Evolutionary conservation across 2,113 vertebrate species (phyloP).

Genomic region (Chloebia gouldiae): DNA sequence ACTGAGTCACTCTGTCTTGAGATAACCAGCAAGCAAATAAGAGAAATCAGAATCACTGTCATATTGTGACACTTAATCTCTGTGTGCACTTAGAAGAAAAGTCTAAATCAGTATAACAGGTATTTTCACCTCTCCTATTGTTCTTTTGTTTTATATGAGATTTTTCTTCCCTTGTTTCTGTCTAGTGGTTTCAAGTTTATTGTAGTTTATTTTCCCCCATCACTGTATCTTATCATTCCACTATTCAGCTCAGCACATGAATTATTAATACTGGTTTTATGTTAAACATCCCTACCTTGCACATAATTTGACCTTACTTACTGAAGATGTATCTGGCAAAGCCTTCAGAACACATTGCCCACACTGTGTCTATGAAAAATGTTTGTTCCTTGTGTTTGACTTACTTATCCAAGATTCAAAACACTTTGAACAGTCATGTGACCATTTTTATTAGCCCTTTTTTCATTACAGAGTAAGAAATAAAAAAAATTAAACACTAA

Average conservation of each 20-base stretch:
- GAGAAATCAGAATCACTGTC: not conserved
- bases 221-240: slow-evolving; percentile 12
- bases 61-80: not conserved
- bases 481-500: not conserved
- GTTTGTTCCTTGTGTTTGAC: slow-evolving; percentile 2
- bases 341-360: slow-evolving; percentile 14
- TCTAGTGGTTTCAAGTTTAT: not conserved
- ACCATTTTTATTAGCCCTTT: not conserved
- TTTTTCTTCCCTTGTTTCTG: not conserved
- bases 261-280: slow-evolving; percentile 68
- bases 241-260: not conserved
- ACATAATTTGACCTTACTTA: slow-evolving; percentile 49
- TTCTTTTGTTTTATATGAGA: not conserved
- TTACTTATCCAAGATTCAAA: not conserved
- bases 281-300: slow-evolving; percentile 38
- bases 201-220: not conserved
- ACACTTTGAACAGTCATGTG: not conserved
- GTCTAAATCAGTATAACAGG: not conserved
- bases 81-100: not conserved
- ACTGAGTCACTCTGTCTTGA: not conserved
- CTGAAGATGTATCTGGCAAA: not conserved
- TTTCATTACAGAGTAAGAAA: not conserved
- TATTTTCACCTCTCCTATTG: not conserved
- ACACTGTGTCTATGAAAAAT: not conserved
- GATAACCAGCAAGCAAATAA: not conserved